phyloP scores from a whole-genome alignment of 2,888 invertebrate genomes.

The Pardosa pseudoannulata region DNA sequence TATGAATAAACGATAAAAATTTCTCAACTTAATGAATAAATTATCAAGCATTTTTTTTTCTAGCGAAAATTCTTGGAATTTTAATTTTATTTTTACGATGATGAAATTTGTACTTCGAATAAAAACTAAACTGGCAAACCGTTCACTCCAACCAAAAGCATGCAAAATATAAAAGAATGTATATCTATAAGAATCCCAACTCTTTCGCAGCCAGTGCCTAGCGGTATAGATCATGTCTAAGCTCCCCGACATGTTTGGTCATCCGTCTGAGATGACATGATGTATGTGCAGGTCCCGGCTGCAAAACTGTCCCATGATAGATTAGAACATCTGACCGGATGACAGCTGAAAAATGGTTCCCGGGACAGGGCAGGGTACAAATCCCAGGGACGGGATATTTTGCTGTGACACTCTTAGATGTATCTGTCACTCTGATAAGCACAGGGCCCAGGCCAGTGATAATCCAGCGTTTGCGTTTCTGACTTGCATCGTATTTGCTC shows the following conservation, averaged over 20 bases:
- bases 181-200: neutral
- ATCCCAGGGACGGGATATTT: slow-evolving; percentile 63
- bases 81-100: too few species aligned
- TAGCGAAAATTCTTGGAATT: too few species aligned
- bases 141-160: too few species aligned
- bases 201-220: neutral
- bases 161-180: too few species aligned
- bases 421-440: slow-evolving; percentile 62
- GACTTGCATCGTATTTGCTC: slow-evolving; percentile 37
- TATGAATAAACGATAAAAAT: too few species aligned
- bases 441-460: slow-evolving; percentile 23
- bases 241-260: neutral
- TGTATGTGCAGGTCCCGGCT: neutral
- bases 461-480: slow-evolving; percentile 49
- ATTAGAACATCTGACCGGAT: slow-evolving; percentile 61
- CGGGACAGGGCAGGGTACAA: slow-evolving; percentile 49
- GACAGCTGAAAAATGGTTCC: slow-evolving; percentile 69
- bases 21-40: too few species aligned
- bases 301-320: slow-evolving; percentile 52
- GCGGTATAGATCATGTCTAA: slow-evolving; percentile 1
- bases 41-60: too few species aligned
- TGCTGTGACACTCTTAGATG: slow-evolving; percentile 63
- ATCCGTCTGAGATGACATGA: slow-evolving; percentile 6
- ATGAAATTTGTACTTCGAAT: too few species aligned
- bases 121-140: too few species aligned